Percentiles rank a stretch among this genome's conserved stretches.
These are phyloP conservation scores for Drosophila nikananu DNA, from an alignment of 1,140 invertebrate species.

Conservation along the genomic window DNA sequence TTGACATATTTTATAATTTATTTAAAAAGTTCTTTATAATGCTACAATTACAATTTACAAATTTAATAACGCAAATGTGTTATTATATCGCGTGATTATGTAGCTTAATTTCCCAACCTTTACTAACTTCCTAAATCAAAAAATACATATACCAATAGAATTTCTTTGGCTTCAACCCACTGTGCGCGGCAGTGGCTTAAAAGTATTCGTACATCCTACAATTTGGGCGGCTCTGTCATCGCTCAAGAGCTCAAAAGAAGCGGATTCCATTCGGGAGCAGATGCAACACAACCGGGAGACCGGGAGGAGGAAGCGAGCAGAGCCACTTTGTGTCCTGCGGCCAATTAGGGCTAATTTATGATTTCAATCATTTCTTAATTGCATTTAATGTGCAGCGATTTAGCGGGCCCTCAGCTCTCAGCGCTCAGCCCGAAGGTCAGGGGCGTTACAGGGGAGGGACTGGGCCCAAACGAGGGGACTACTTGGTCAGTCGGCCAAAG, in stretches of 20 bases:
- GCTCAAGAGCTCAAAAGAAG: constrained; percentile 1
- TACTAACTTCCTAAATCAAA: not conserved
- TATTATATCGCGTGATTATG: no score
- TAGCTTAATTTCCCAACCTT: not conserved
- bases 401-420: no score
- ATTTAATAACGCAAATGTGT: no score
- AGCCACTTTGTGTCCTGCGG: constrained; percentile 55
- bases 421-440: no score
- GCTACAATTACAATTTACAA: no score
- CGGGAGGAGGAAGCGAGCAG: not conserved
- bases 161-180: not conserved
- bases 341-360: constrained; percentile 82
- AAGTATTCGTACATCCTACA: constrained; percentile 63
- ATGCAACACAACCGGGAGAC: constrained; percentile 9
- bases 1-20: not conserved
- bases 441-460: not conserved
- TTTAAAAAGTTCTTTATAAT: no score
- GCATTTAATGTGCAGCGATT: constrained; percentile 82
- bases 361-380: constrained; percentile 84
- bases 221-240: constrained; percentile 63
- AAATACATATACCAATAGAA: not conserved
- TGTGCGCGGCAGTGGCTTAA: constrained; percentile 51
- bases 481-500: constrained; percentile 77
- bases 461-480: constrained; percentile 1
- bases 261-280: constrained; percentile 19